Evolutionary conservation across 2,888 invertebrate genomes (phyloP).

Genomic region (Cephus spinipes): DNA sequence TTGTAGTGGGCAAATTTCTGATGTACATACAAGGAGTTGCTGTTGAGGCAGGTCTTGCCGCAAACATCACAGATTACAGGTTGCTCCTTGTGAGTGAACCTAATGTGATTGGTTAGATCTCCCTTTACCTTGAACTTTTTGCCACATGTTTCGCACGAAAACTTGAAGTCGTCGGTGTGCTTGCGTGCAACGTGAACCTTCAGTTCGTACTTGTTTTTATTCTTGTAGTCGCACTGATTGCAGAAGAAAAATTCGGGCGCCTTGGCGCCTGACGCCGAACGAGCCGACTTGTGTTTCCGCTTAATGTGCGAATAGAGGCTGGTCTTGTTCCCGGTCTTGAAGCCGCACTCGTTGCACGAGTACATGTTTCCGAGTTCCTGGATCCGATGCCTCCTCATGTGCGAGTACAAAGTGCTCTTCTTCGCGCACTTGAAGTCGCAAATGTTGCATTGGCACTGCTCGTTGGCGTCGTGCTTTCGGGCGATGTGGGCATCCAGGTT

Average conservation of each 20-base stretch:
- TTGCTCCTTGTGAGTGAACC: conserved; percentile 21
- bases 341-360: conserved; percentile 57
- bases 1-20: conserved; percentile 63
- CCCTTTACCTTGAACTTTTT: conserved; percentile 22
- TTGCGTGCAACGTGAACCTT: conserved; percentile 47
- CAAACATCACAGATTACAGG: conserved; percentile 50
- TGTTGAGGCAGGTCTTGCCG: conserved; percentile 60
- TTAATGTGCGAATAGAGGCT: conserved; percentile 59
- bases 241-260: conserved; percentile 40
- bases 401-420: conserved; percentile 54
- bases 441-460: conserved; percentile 42
- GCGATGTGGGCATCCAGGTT: conserved; percentile 33
- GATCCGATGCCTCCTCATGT: conserved; percentile 49
- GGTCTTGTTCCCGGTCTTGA: conserved; percentile 53
- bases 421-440: conserved; percentile 57
- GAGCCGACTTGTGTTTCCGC: conserved; percentile 48
- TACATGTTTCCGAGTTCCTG: conserved; percentile 36
- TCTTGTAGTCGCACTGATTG: conserved; percentile 51
- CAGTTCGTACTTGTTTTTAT: conserved; percentile 53
- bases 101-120: conserved; percentile 16
- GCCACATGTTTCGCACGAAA: conserved; percentile 20
- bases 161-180: conserved; percentile 20
- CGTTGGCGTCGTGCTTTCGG: conserved; percentile 32
- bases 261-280: conserved; percentile 19
- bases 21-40: conserved; percentile 60